Evolutionary conservation across 2,113 vertebrate species (phyloP), one percentile per base, ranked within the genome.

Genomic region (Sinocyclocheilus maitianheensis): DNA sequence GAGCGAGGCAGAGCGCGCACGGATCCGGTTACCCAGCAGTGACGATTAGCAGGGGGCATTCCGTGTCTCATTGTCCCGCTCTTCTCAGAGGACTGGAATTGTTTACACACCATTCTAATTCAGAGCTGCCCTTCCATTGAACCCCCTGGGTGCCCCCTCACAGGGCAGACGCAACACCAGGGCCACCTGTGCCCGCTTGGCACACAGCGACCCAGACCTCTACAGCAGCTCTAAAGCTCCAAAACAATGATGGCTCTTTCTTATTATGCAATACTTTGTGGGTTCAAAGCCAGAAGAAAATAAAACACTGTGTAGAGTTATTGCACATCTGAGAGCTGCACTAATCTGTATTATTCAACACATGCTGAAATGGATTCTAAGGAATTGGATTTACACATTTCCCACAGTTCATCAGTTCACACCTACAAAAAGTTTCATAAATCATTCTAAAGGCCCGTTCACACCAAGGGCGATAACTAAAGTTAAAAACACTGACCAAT

Each of bases 11-110:
- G 75, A 77, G 79, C n/a, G 80, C 72, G 86, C 72, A 87, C 87
- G 84, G 87, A 88, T 91, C 90, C 81, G 83, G 88, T 91, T 91
- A 89, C 90, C 85, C 85, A 85, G 81, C 87, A 87, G 85, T 86
- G 81, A 83, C 83, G 84, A 91, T 89, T 90, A 90, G 77, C 37
- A 72, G 75, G 81, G 90, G 87, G 65, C 65, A 87, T 89, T 91
- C 88, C 77, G 76, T 88, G 65, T 72, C 83, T 77, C 77, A 90
- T 88, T 91, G 90, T 91, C 83, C 58, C 30, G 48, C 24, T 34
- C 76, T 86, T 89, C 84, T 85, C 85, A 90, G 86, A 85, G 89
- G 87, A 84, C 83, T 77, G 72, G 62, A 87, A 89, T 86, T 91
- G 90, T 89, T 91, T 91, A 85, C 87, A 87, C 84, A 91, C 89